Evolutionary conservation across 2,888 invertebrate species (phyloP), one percentile per base, ranked within the genome.

Genomic region (Sialis lutaria): DNA sequence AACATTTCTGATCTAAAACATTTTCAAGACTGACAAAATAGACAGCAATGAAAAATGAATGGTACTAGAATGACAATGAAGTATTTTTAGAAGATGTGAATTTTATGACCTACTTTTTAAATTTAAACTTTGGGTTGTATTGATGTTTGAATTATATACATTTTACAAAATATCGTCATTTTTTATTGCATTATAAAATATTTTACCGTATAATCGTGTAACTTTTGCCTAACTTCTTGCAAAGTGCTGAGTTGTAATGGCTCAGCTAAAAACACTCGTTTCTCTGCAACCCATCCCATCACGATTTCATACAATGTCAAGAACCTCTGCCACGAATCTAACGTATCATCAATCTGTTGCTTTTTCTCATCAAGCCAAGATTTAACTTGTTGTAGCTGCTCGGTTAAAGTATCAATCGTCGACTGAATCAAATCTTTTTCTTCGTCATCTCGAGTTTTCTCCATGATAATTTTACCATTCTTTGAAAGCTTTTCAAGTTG

Each of bases 301-400:
- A 91, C 86, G 55, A 81, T 75, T 61, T 85, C 82, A 58, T 90
- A 79, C 52, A 91, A 69, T 49, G 82, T 75, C 56, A 88, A 74
- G 74, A 92, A 92, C 49, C 86, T 73, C 53, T 87, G 81, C 76
- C 89, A 90, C 31, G 90, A 86, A 58, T 91, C 91, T 56, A 91
- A 72, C 50, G 85, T 84, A 59, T 90, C 89, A 46, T 84, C 85
- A 35, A 90, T 82, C 60, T 83, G 80, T 56, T 82, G 81, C 59
- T 82, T 84, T 62, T 84, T 81, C 56, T 88, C 82, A 50, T 90
- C 89, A 54, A 91, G 68, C 75, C 83, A 82, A 49, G 76, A 73
- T 56, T 77, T 79, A 1, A 90, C 77, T 55, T 86, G 83, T 34
- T 75, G 72, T 60, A 91, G 69, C 64, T 89, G 87, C 31, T 88